Base-by-base conservation (phyloP, 2,888 invertebrate genomes). In the Thymelicus lineola region DNA sequence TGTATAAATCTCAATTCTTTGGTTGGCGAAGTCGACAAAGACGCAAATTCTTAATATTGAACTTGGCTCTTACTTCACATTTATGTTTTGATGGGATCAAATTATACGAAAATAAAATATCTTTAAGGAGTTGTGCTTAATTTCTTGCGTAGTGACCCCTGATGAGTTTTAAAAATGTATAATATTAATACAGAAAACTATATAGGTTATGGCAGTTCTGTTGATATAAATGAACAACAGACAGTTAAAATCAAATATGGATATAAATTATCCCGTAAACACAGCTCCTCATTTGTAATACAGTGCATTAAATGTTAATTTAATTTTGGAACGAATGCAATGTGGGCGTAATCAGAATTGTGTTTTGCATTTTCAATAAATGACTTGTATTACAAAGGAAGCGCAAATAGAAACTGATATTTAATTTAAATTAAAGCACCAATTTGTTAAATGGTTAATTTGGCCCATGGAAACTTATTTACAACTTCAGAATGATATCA, bases 301-400 rank as follows among this genome's bases (percentile, higher is more conserved):
- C 58, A 69, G 28, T 46, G 36, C 63, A 69, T 69, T 69, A 63
- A 69, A 69, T 69, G 69, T 69, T 69, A 63, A 69, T 69, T 58
- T 55, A 46, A 50, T 69, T 69, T 63, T 14, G 58, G 48, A 28
- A 48, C 46, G 58, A 28, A 58, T 42, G 69, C 69, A 69, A 69
- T 69, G 50, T 63, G 63, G 63, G 69, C 38, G 69, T 63, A 69
- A 63, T 69, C 69, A 48, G 28, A 58, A 69, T 69, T 63, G 63
- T 69, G 57, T 69, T 69, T 69, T 63, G 46, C 46, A 57, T 61
- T 67, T 46, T 55, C 14, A 9, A 20, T 68, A 68, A 62, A 46
- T 62, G 55, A 62, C 62, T 46, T 48, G 68, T 62, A 48, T 10
- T n/a, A 68, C 17, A 36, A 28, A 0, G 1, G n/a, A 50, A 17